Evolutionary conservation across 2,888 invertebrate species (phyloP), one percentile per base, ranked within the genome.

Genomic region (Trissonchulus sp.): DNA sequence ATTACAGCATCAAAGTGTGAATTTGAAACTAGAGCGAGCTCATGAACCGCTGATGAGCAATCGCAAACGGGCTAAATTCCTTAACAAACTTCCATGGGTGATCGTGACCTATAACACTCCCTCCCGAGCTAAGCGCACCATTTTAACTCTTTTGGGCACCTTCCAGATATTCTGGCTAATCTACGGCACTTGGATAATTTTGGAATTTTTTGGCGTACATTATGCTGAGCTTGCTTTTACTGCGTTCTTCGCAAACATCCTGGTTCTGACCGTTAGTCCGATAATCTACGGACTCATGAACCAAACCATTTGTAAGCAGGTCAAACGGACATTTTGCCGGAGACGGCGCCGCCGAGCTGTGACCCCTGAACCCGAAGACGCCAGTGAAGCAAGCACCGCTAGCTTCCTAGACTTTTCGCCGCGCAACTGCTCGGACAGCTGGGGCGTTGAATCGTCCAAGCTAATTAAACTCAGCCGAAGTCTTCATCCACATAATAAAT

Each of bases 81-180:
- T 65, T 28, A 28, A 71, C 71, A 71, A 71, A 71, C 48, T 71
- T 3, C 71, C 71, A 28, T 63, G 65, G 65, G 31, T 63, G 8
- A 30, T 63, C 8, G 65, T 63, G 28, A 63, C 65, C 31, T 63
- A 63, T 30, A 63, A 30, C n/a, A 63, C 28, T 3, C 71, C 35
- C n/a, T 3, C 8, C 3, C 3, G 18, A 71, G 36, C 71, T 3
- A 71, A 28, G n/a, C 30, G 71, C 3, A 71, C 48, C 3, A n/a
- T 71, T 3, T 34, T 71, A 3, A 18, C 33, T n/a, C 71, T 71
- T 2, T 8, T 71, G n/a, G n/a, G 71, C 8, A 33, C 36, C 3
- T 71, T 33, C 33, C 35, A 28, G n/a, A n/a, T 28, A 33, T 71
- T 28, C 28, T 71, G 71, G 71, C 18, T 38, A 28, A 71, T 71